Evolutionary conservation across 2,888 invertebrate genomes (phyloP).

Genomic region (Cryptophagus acutangulus): DNA sequence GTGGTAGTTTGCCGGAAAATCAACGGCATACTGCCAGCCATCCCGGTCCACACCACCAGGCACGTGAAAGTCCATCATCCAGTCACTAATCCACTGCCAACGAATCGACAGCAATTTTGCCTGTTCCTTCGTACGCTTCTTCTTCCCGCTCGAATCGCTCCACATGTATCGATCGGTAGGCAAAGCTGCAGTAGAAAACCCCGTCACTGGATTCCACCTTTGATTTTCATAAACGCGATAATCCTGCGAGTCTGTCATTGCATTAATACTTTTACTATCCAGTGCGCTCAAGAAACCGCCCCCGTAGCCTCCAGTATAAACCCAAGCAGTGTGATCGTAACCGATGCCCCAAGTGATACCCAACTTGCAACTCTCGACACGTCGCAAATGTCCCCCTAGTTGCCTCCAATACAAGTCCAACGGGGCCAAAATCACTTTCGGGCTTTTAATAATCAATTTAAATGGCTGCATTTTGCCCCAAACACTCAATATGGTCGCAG

Average conservation of each 20-base stretch:
- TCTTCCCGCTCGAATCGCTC: constrained; percentile 83
- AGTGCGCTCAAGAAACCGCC: constrained; percentile 68
- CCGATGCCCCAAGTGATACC: constrained; percentile 94
- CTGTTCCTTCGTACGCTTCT: constrained; percentile 79
- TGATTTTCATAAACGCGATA: constrained; percentile 92
- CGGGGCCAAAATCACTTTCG: constrained; percentile 59
- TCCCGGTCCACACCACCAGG: constrained; percentile 86
- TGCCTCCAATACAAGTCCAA: constrained; percentile 80
- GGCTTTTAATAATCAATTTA: constrained; percentile 58
- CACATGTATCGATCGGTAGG: constrained; percentile 87
- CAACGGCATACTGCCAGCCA: constrained; percentile 94
- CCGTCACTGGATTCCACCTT: constrained; percentile 88
- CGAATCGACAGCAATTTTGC: constrained; percentile 79
- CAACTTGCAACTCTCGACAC: constrained; percentile 67
- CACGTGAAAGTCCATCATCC: constrained; percentile 87
- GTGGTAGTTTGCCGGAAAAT: constrained; percentile 85
- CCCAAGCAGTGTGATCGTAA: constrained; percentile 84
- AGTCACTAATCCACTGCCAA: constrained; percentile 90
- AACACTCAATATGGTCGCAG: constrained; percentile 68
- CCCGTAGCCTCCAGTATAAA: constrained; percentile 86
- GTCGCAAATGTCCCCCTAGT: constrained; percentile 79
- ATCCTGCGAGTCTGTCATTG: constrained; percentile 80
- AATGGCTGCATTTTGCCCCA: constrained; percentile 72
- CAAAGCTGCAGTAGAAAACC: constrained; percentile 73
- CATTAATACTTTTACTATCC: constrained; percentile 58